Conservation (phyloP, 1,140 invertebrate genomes). For the Tetraneura akinire region DNA sequence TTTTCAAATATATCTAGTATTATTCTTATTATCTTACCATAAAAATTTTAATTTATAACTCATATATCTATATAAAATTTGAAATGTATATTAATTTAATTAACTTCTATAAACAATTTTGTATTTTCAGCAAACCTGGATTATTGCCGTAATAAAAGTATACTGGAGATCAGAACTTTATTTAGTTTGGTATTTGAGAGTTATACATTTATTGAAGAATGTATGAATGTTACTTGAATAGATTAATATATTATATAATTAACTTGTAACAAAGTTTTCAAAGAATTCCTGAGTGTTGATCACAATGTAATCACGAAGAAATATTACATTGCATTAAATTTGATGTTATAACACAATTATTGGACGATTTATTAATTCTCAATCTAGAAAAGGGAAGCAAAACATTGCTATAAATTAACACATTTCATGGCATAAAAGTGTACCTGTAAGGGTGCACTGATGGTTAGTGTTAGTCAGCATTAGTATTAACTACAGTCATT, state of each 20-base stretch:
- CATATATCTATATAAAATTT: neutral
- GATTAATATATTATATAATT: neutral
- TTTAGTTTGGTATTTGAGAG: neutral
- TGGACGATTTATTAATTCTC: constrained; percentile 36
- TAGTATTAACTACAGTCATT: constrained; percentile 18
- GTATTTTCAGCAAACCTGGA: constrained; percentile 5
- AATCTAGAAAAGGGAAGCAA: constrained; percentile 48
- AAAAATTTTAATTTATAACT: neutral
- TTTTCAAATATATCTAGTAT: neutral
- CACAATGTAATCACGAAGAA: constrained; percentile 3
- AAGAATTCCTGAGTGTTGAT: neutral
- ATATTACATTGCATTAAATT: constrained; percentile 28
- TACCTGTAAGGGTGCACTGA: constrained; percentile 41
- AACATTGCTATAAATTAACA: constrained; percentile 31
- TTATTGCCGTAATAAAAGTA: neutral
- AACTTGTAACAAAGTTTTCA: neutral
- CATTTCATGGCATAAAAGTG: constrained; percentile 12
- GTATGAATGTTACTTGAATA: constrained; percentile 1
- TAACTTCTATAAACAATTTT: neutral
- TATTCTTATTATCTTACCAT: neutral
- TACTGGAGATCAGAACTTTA: neutral
- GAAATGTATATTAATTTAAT: neutral
- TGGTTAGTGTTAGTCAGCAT: constrained; percentile 23
- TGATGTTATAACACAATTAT: constrained; percentile 14
- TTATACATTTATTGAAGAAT: constrained; percentile 19